Evolutionary conservation across 2,797 vertebrate genomes (phyloP).

Genomic region (Eulemur rubriventer): DNA sequence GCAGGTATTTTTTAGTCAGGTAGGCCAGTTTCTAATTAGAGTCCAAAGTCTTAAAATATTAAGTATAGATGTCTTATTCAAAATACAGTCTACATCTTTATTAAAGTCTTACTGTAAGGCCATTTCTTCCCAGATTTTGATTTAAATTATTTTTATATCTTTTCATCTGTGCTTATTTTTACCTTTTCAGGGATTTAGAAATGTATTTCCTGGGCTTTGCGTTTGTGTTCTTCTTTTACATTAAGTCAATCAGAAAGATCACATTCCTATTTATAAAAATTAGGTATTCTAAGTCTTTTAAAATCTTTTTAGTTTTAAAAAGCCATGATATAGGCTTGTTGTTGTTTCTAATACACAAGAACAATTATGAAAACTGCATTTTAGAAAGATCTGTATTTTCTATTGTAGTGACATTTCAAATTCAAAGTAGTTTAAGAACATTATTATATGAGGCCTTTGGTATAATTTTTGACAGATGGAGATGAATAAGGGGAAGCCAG

Average conservation of each 20-base stretch:
- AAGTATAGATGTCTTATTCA: neutral
- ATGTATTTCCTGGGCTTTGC: neutral
- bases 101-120: neutral
- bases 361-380: constrained; percentile 26
- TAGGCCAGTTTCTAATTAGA: neutral
- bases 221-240: neutral
- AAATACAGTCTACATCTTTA: neutral
- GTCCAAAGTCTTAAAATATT: constrained; percentile 27
- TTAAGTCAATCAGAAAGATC: neutral
- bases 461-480: constrained; percentile 66
- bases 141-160: neutral
- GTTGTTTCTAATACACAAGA: neutral
- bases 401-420: constrained; percentile 58
- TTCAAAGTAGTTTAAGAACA: constrained; percentile 46
- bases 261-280: neutral
- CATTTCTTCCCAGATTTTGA: neutral
- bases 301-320: neutral
- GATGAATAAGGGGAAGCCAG: constrained; percentile 31
- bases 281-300: neutral
- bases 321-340: neutral
- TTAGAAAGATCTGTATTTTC: constrained; percentile 26
- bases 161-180: neutral
- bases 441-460: constrained; percentile 46
- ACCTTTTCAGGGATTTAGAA: neutral
- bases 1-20: neutral